Evolutionary conservation across 2,888 invertebrate species (phyloP).

Genomic region (Hylaea fasciaria): DNA sequence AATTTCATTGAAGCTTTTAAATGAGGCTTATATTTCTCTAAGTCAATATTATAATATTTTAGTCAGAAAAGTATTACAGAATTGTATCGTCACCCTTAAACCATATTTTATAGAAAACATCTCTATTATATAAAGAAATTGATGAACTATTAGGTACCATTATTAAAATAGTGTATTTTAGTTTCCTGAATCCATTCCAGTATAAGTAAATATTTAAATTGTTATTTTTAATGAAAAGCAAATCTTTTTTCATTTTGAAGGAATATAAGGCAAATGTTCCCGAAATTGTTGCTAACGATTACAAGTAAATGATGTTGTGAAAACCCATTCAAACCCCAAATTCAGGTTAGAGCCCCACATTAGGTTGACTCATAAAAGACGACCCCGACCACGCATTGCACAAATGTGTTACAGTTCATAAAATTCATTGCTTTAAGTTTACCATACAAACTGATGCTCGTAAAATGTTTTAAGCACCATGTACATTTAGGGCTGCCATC

Average conservation of each 20-base stretch:
- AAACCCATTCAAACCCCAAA: slow-evolving; percentile 18
- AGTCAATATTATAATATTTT: too few species aligned
- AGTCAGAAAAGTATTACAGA: too few species aligned
- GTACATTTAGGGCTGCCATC: slow-evolving; percentile 5
- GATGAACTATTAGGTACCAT: too few species aligned
- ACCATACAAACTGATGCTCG: slow-evolving; percentile 45
- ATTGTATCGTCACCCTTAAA: too few species aligned
- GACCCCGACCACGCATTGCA: slow-evolving; percentile 26
- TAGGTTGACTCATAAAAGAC: slow-evolving; percentile 24
- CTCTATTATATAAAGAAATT: too few species aligned
- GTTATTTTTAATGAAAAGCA: neutral
- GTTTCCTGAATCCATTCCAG: too few species aligned
- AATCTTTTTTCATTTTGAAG: neutral
- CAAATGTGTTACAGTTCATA: slow-evolving; percentile 43
- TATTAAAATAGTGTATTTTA: too few species aligned
- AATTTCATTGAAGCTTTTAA: too few species aligned
- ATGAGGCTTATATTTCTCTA: too few species aligned
- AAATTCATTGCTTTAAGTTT: slow-evolving; percentile 47
- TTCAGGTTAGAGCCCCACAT: slow-evolving; percentile 26
- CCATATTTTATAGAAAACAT: too few species aligned
- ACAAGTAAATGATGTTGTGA: neutral
- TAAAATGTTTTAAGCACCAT: slow-evolving; percentile 46
- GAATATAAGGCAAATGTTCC: neutral
- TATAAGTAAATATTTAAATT: too few species aligned
- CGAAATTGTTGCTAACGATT: too few species aligned